A percentile compares a stretch with the other conserved stretches of the same genome.
Conservation (phyloP, 1,140 invertebrate species). For the Lepidostoma basale region DNA sequence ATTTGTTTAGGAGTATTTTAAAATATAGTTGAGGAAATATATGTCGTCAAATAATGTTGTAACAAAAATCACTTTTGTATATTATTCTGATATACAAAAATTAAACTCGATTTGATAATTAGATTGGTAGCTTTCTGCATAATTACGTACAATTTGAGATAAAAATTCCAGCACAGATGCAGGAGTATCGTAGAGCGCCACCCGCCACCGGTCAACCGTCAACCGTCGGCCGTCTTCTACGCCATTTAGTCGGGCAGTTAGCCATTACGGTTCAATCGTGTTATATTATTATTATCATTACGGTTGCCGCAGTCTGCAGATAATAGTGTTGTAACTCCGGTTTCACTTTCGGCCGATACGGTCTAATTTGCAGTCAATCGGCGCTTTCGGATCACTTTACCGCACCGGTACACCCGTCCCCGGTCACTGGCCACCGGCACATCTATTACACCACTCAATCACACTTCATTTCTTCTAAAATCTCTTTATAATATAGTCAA, state of each 20-base stretch:
- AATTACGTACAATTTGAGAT: too few species aligned
- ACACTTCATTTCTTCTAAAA: too few species aligned
- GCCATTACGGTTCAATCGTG: conserved; percentile 9
- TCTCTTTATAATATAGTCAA: too few species aligned
- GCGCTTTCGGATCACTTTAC: conserved; percentile 1
- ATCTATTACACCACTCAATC: too few species aligned
- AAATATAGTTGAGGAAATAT: too few species aligned
- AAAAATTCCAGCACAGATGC: background rate
- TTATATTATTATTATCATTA: background rate
- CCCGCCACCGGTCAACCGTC: background rate
- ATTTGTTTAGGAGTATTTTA: too few species aligned
- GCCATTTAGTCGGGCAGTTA: background rate
- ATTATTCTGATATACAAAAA: too few species aligned
- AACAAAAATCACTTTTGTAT: too few species aligned
- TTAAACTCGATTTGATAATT: too few species aligned
- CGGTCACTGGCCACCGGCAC: too few species aligned
- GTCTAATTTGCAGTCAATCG: conserved; percentile 26
- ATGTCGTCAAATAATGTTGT: too few species aligned
- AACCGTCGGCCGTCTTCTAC: background rate
- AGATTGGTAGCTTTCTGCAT: too few species aligned
- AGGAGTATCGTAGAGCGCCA: background rate
- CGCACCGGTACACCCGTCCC: background rate
- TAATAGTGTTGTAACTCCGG: conserved; percentile 11
- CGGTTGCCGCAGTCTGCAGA: background rate
- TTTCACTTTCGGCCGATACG: conserved; percentile 33